These are phyloP conservation scores for Rynchops niger DNA, from an alignment of 2,113 vertebrate species.

Conservation along the genomic window DNA sequence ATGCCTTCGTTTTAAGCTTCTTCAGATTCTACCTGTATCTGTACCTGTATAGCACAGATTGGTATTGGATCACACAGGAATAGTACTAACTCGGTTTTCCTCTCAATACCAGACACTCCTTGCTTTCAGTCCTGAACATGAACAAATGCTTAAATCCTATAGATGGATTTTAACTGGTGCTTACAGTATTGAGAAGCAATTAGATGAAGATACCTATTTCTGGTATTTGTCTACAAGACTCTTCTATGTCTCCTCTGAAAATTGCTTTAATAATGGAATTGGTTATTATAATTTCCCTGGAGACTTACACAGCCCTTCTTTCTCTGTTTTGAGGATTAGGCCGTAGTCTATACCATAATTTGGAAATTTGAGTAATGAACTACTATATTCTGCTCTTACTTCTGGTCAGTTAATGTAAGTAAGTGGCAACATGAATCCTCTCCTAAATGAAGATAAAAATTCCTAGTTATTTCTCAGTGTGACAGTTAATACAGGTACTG, in stretches of 20 bases:
- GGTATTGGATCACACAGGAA: not conserved
- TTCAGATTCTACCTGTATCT: not conserved
- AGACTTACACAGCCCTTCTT: not conserved
- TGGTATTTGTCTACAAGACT: not conserved
- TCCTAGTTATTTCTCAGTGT: not conserved
- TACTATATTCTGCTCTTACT: not conserved
- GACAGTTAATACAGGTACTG: not conserved
- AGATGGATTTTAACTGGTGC: not conserved
- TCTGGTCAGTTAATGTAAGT: not conserved
- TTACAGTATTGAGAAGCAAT: not conserved
- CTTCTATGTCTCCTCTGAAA: not conserved
- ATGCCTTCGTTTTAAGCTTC: not conserved
- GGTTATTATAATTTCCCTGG: not conserved
- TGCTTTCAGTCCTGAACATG: not conserved
- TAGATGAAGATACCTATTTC: not conserved
- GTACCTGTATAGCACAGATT: not conserved
- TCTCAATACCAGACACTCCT: not conserved
- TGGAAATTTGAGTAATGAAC: not conserved
- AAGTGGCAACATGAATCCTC: not conserved
- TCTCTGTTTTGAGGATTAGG: not conserved
- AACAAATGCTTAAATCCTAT: not conserved
- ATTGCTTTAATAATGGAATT: not conserved
- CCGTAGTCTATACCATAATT: fast-evolving
- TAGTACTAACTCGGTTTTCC: not conserved
- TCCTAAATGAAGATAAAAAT: not conserved